These are phyloP conservation scores for Cinclus mexicanus DNA, from an alignment of 2,113 vertebrate species.

Conservation along the genomic window DNA sequence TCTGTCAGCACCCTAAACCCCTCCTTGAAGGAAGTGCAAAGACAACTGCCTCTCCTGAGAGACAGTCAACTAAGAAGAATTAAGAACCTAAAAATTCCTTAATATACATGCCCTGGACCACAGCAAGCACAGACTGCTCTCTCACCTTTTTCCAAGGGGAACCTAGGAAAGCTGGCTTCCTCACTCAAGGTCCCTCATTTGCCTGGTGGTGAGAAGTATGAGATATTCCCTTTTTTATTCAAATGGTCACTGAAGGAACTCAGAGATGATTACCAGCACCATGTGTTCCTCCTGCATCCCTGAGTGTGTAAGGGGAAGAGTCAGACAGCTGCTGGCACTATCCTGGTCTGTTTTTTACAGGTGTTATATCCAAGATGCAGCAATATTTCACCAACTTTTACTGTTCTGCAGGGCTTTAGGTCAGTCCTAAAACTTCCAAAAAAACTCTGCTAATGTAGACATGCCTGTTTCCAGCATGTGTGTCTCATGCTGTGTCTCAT, in stretches of 20 bases:
- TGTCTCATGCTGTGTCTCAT: background rate
- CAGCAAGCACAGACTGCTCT: background rate
- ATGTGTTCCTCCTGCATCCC: background rate
- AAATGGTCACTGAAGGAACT: background rate
- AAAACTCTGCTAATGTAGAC: background rate
- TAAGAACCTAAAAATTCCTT: background rate
- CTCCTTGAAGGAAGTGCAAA: background rate
- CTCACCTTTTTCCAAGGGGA: background rate
- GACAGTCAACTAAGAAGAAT: background rate
- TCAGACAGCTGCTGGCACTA: background rate
- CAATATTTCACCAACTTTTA: background rate
- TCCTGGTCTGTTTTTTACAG: background rate
- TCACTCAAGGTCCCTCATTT: background rate
- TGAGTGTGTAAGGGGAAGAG: accelerated
- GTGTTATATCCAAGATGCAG: background rate
- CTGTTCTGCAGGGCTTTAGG: background rate
- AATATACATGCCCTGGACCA: background rate
- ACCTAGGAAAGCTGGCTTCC: background rate
- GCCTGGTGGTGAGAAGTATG: background rate
- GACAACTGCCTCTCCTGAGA: background rate
- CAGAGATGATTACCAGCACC: background rate
- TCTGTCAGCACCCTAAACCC: background rate
- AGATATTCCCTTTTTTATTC: background rate
- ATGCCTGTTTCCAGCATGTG: background rate
- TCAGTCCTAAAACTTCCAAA: background rate